Base-by-base conservation (phyloP, 2,113 vertebrate genomes). In the Hoplias malabaricus region DNA sequence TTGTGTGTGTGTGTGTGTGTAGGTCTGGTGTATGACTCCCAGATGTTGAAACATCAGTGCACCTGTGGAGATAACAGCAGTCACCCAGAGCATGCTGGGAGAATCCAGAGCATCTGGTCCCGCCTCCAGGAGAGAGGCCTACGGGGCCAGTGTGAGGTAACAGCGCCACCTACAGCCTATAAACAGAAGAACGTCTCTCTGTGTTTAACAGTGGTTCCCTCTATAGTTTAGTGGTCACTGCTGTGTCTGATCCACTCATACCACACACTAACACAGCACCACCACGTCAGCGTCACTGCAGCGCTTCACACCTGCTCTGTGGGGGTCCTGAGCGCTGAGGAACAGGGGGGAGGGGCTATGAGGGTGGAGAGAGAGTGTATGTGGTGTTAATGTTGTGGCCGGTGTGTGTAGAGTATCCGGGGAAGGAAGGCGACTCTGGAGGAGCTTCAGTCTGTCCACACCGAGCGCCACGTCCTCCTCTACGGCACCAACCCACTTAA, bases 91-190 rank as follows among this genome's bases (percentile, higher is more conserved):
- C 97, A 99, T 8, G 96, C 97, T 0, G 97, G 97, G 56, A 94
- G 97, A 54, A 99, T 99, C 89, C 96, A 98, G 90, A 98, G 96
- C 88, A 98, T 99, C 90, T 99, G 96, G 96, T 98, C 97, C 29
- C 90, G 97, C 1, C 91, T 99, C 70, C 96, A 97, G 89, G 96
- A 98, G 88, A 87, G 96, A 19, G 96, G 97, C 0, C 93, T 98
- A 50, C 92, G 94, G 80, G 91, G 92, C 82, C 95, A 94, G 89
- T 99, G 97, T 6, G 95, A 97, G 96, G 97, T 99, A 90, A 77
- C 1, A n/a, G 27, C 66, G 25, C 34, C n/a, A 9, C 33, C 43
- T 70, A 23, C 42, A 40, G 53, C 8, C 10, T 5, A n/a, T n/a
- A n/a, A n/a, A n/a, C n/a, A n/a, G n/a, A n/a, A n/a, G n/a, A n/a